Conservation (phyloP, 2,888 invertebrate genomes). For the Ochropacha duplaris region DNA sequence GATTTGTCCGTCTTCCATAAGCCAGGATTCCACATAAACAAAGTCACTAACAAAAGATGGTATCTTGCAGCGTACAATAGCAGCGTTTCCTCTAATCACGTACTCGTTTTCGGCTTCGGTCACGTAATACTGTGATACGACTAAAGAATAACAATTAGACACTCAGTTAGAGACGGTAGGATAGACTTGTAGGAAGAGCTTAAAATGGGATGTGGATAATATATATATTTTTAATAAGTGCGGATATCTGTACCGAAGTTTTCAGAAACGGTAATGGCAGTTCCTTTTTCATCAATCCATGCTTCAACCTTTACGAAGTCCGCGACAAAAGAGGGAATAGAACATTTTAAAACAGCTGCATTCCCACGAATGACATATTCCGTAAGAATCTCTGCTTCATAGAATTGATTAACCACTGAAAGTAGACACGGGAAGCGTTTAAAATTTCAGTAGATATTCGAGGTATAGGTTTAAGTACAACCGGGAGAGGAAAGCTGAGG, state of each 20-base stretch:
- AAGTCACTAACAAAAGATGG: conserved; percentile 97
- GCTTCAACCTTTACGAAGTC: conserved; percentile 95
- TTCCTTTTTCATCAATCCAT: conserved; percentile 88
- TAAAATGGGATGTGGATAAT: conserved; percentile 49
- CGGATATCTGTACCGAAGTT: conserved; percentile 87
- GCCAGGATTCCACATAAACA: conserved; percentile 93
- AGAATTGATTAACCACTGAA: conserved; percentile 91
- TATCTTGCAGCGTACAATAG: conserved; percentile 96
- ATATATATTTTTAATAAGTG: conserved; percentile 48
- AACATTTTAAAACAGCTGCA: conserved; percentile 93
- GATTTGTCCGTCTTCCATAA: conserved; percentile 88
- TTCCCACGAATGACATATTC: conserved; percentile 96
- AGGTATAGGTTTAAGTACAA: neutral
- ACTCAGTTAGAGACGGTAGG: conserved; percentile 50
- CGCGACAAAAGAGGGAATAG: conserved; percentile 94
- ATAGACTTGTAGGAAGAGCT: conserved; percentile 53
- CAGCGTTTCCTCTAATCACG: conserved; percentile 95
- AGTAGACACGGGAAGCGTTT: conserved; percentile 23
- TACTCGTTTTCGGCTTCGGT: conserved; percentile 97
- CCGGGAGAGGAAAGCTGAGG: neutral
- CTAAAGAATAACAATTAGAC: conserved; percentile 83
- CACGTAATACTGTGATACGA: conserved; percentile 94
- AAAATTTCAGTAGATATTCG: neutral
- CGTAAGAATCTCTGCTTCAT: conserved; percentile 93
- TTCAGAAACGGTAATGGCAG: conserved; percentile 86